phyloP scores from a whole-genome alignment of 2,113 vertebrate genomes.

The Antigone vipio region DNA sequence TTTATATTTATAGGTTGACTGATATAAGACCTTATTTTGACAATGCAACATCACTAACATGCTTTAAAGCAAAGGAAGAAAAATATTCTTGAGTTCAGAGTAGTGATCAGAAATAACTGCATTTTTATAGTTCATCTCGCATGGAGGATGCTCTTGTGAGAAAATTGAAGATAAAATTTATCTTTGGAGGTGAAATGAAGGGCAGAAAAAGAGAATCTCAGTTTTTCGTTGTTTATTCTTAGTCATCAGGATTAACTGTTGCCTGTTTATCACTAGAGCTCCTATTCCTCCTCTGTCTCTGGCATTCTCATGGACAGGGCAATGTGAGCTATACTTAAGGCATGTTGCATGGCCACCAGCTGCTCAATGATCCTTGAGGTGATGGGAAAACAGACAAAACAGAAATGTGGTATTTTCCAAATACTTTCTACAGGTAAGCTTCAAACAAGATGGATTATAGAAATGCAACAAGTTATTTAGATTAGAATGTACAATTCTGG shows the following conservation, averaged over 20 bases:
- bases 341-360: background rate
- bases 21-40: background rate
- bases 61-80: background rate
- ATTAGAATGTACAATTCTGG: background rate
- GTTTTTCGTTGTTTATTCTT: background rate
- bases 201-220: background rate
- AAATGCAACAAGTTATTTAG: background rate
- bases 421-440: conserved; percentile 16
- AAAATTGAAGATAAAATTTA: background rate
- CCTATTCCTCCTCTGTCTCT: background rate
- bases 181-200: background rate
- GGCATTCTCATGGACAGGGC: background rate
- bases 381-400: background rate
- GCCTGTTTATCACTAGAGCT: background rate
- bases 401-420: background rate
- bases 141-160: background rate
- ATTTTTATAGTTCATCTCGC: background rate
- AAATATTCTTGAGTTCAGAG: background rate
- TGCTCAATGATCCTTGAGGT: background rate
- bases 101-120: background rate
- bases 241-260: background rate
- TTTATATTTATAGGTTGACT: background rate
- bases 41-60: background rate
- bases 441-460: conserved; percentile 32
- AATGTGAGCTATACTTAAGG: background rate